Evolutionary conservation across 2,888 invertebrate genomes (phyloP), one percentile per base, ranked within the genome.

Genomic region (Athripsodes cinereus): DNA sequence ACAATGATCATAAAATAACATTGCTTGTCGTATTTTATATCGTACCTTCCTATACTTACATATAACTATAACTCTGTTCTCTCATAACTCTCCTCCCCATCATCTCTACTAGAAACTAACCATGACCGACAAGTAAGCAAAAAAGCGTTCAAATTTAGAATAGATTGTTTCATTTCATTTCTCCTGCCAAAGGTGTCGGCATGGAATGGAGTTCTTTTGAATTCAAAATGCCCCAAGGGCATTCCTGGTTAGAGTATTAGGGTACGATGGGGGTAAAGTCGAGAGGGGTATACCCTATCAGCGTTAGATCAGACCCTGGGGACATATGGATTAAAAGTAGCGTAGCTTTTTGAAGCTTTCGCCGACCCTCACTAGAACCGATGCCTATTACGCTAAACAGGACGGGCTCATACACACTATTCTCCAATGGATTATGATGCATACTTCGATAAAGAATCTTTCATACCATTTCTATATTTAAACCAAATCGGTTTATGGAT

Each of bases 311-410:
- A 65, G 64, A 55, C 65, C 63, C 65, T 53, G 53, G 65, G 65
- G 65, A 64, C 57, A 57, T 57, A 60, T 63, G 64, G 64, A 65
- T 65, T 65, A 65, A 64, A 63, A 65, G 64, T 58, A 60, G 61
- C 61, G 61, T 58, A 61, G 59, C 63, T 61, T 63, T 61, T 61
- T 60, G 62, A 60, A 60, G 60, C 53, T 52, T 55, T 53, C 47
- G 46, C 55, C 61, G 49, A 34, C 59, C 61, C 62, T 48, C 18
- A 50, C 53, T 22, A 40, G 40, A 50, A 46, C 55, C 55, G 59
- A 53, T 53, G 61, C 63, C 61, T 59, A 63, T 63, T 63, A 61
- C 57, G 49, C 63, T 63, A 63, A 63, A 61, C 71, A 69, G 69
- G 68, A 67, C 67, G 66, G 66, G 67, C 67, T 67, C 66, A 66